Conservation (phyloP, 1,140 invertebrate genomes). For the Scaptomyza montana region DNA sequence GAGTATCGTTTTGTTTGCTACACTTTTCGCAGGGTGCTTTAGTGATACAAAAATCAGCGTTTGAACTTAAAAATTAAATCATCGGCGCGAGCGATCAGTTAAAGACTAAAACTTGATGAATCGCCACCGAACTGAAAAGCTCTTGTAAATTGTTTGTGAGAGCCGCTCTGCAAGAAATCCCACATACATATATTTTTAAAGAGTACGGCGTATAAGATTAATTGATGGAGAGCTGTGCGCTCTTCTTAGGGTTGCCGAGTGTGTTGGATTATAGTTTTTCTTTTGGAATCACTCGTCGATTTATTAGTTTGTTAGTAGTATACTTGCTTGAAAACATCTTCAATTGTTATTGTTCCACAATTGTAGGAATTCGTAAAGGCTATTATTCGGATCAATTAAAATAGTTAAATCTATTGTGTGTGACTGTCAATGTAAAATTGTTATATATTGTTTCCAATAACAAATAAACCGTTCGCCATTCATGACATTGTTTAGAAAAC, state of each 20-base stretch:
- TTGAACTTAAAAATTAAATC: conserved; percentile 82
- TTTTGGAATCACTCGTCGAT: background rate
- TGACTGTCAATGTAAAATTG: no score
- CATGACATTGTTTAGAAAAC: background rate
- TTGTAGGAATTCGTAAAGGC: background rate
- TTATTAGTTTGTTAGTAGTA: conserved; percentile 2
- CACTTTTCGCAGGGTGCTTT: conserved; percentile 44
- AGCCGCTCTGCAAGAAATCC: conserved; percentile 15
- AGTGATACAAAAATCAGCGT: conserved; percentile 35
- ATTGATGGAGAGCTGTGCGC: background rate
- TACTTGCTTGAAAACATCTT: background rate
- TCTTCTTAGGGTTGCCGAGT: conserved; percentile 56
- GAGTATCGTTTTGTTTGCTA: conserved; percentile 60
- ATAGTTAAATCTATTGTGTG: background rate
- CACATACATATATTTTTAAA: background rate
- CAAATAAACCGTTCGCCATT: no score
- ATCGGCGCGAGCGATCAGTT: conserved; percentile 81
- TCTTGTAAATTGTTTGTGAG: conserved; percentile 27
- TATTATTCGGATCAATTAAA: background rate
- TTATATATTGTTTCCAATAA: no score
- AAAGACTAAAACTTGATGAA: conserved; percentile 76
- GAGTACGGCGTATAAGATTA: conserved; percentile 1
- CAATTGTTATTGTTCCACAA: background rate
- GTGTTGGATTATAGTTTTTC: background rate
- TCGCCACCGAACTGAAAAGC: conserved; percentile 60